phyloP scores from a whole-genome alignment of 2,797 vertebrate species.

The Dicrostonyx torquatus region DNA sequence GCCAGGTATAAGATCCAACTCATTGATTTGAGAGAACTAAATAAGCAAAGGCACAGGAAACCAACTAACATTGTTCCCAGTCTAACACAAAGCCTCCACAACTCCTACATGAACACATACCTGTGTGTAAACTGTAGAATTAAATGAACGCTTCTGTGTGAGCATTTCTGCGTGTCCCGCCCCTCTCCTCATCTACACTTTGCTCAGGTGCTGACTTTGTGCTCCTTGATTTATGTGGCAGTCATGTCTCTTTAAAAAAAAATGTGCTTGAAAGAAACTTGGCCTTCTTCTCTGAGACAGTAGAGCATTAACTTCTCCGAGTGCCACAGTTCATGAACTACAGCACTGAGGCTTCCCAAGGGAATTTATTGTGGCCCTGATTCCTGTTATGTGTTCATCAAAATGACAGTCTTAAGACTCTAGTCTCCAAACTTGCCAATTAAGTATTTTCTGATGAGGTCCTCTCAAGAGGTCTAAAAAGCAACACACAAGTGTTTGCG shows the following conservation, averaged over 20 bases:
- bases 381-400: conserved; percentile 47
- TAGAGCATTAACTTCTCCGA: conserved; percentile 56
- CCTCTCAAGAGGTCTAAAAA: conserved; percentile 55
- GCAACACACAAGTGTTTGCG: background rate
- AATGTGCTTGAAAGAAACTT: conserved; percentile 47
- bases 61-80: background rate
- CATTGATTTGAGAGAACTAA: conserved; percentile 1
- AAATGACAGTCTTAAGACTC: conserved; percentile 39
- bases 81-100: background rate
- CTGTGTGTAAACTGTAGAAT: background rate
- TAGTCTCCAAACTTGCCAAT: background rate
- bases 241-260: background rate
- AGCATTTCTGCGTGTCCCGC: background rate
- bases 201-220: background rate
- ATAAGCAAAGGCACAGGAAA: background rate
- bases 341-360: conserved; percentile 36
- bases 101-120: background rate
- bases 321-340: conserved; percentile 13
- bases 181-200: background rate
- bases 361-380: conserved; percentile 43
- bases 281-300: conserved; percentile 26
- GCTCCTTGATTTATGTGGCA: conserved; percentile 28
- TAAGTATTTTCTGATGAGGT: conserved; percentile 49
- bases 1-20: background rate
- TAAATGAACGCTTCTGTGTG: background rate